Base-by-base conservation (phyloP, 2,888 invertebrate genomes). In the Synergus gifuensis region DNA sequence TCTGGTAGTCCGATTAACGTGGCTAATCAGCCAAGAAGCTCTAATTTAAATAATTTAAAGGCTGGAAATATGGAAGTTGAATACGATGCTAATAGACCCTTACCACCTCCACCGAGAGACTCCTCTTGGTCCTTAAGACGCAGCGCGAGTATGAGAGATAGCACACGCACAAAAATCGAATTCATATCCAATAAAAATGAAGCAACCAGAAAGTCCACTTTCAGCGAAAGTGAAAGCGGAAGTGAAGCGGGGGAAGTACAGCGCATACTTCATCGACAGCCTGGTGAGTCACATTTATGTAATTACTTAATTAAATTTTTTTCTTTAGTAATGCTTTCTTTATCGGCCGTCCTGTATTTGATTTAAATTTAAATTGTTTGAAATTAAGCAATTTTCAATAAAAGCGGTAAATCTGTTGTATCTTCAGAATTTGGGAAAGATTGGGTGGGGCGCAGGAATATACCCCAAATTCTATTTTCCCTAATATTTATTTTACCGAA, bases 231-330 rank as follows among this genome's bases (percentile, higher is more conserved):
- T 82, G 96, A 96, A 90, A 95, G 95, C 88, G 95, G 95, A 42
- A 95, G 95, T 62, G 96, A 96, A 89, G 95, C 95, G 60, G 95
- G 95, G 5, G 96, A 96, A 92, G 94, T 96, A 80, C 95, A 95
- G 87, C 93, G 94, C 85, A 95, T 95, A 87, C 91, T 94, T 88
- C 93, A 92, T 83, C 91, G 88, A 84, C 91, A 92, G 86, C 87
- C 78, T 14, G 87, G 90, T 89, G 82, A 89, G 90, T 87, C 36
- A 22, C 12, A n/a, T 78, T 73, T 18, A 44, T 18, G 44, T n/a
- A 18, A 5, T n/a, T 67, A 67, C 2, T 67, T 67, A 12, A 46
- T n/a, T 67, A 5, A 3, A 4, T 0, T 18, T 58, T 1, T 18
- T 58, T 58, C 14, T 36, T 36, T 36, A 36, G 36, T 36, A 36